Evolutionary conservation across 2,888 invertebrate species (phyloP), one percentile per base, ranked within the genome.

Genomic region (Scrobipalpa costella): DNA sequence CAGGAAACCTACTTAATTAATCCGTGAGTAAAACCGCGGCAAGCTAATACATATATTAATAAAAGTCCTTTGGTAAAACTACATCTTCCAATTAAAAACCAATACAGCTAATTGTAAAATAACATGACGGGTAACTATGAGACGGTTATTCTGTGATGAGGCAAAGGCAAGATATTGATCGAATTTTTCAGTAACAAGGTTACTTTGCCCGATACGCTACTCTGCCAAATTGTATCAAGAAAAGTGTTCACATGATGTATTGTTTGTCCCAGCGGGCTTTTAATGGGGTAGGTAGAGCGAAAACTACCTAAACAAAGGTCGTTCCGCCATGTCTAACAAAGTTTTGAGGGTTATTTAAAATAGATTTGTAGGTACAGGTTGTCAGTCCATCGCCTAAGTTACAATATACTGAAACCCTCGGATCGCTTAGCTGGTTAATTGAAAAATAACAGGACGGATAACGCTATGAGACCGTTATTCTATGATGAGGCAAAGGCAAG

Each of bases 131-230:
- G n/a, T n/a, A n/a, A 21, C 6, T 9, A 11, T 52, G 9, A 21
- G 50, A 21, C 21, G 15, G 34, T 55, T 55, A 55, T 33, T 7
- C 6, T 55, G 21, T 55, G 55, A 55, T 55, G 27, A 55, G 27
- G n/a, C n/a, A 38, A 34, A 34, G 34, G 34, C 6, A 52, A 34
- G 55, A 34, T 34, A 33, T 55, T 55, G 55, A 55, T 55, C 34
- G 34, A 34, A 34, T 55, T 55, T 34, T 55, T 55, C 55, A 55
- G 55, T 55, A 55, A 55, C 55, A 55, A 55, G 55, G 55, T 55
- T 55, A n/a, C 34, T 15, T 15, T 44, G 44, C 44, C 15, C 27
- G 34, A 34, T 15, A n/a, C 55, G 55, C 33, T 55, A 55, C 55
- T 55, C 33, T 50, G 44, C 15, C 19, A 52, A 21, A 52, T 52